These are phyloP conservation scores for Heliconius ethilla DNA, from an alignment of 2,888 invertebrate species.

Conservation along the genomic window DNA sequence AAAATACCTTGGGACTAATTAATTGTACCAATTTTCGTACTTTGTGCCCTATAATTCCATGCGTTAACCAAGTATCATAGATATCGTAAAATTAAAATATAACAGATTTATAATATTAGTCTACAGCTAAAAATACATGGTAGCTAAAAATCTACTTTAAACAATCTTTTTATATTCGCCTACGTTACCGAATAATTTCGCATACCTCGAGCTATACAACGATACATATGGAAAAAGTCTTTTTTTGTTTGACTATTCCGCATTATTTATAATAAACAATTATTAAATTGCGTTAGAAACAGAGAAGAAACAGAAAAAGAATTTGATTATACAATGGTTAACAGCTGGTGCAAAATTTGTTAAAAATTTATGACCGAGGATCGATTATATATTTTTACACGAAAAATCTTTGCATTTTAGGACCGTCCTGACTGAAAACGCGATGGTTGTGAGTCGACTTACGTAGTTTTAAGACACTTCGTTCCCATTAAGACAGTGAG, in stretches of 20 bases:
- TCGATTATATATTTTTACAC: neutral
- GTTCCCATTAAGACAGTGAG: too few relatives aligned
- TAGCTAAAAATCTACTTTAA: neutral
- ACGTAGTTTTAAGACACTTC: too few relatives aligned
- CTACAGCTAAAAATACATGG: neutral
- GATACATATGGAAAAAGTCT: neutral
- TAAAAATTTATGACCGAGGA: neutral
- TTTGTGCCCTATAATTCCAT: neutral
- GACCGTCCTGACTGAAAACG: too few relatives aligned
- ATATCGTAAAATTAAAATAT: neutral
- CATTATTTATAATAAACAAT: neutral
- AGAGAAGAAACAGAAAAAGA: neutral
- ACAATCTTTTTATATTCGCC: neutral
- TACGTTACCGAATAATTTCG: neutral
- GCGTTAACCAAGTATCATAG: neutral
- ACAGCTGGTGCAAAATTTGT: neutral
- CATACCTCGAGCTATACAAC: neutral
- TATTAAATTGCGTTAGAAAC: neutral
- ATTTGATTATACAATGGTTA: neutral
- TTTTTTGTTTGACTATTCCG: neutral
- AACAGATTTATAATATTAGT: neutral
- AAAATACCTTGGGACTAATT: neutral
- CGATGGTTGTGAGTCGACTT: too few relatives aligned
- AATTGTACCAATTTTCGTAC: neutral
- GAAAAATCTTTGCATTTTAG: too few relatives aligned